Conservation (phyloP, 2,113 vertebrate genomes). For the Rallus limicola region DNA sequence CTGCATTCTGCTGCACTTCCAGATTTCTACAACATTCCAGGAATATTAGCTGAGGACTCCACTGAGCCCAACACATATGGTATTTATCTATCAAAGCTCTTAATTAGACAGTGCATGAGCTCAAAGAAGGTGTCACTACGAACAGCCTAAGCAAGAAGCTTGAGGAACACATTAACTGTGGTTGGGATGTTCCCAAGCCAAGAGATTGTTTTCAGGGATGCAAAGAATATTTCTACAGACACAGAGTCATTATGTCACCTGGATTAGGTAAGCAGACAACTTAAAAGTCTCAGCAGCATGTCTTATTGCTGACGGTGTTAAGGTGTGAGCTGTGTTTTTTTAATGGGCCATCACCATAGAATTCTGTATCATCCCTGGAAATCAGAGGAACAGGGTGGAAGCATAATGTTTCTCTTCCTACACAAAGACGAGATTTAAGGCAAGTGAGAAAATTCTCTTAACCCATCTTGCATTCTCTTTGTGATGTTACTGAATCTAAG, state of each 20-base stretch:
- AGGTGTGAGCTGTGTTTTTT: background rate
- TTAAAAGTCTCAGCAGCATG: background rate
- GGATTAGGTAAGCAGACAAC: background rate
- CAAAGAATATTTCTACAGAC: background rate
- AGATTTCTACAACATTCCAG: background rate
- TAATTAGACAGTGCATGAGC: background rate
- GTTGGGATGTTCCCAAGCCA: background rate
- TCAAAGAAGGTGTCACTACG: background rate
- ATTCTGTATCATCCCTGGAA: background rate
- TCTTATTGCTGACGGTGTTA: background rate
- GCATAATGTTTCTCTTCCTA: background rate
- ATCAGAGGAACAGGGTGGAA: background rate
- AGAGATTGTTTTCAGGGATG: background rate
- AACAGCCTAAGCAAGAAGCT: background rate
- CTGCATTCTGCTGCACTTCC: background rate
- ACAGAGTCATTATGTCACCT: background rate
- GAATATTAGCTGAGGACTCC: background rate
- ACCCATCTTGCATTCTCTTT: background rate
- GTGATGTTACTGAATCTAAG: background rate
- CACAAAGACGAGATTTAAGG: background rate
- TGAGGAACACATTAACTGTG: background rate
- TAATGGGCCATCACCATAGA: background rate
- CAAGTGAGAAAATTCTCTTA: background rate
- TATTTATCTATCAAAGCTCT: background rate
- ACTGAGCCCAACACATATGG: accelerated